phyloP scores from a whole-genome alignment of 2,113 vertebrate species.

The Paradoxurus hermaphroditus region DNA sequence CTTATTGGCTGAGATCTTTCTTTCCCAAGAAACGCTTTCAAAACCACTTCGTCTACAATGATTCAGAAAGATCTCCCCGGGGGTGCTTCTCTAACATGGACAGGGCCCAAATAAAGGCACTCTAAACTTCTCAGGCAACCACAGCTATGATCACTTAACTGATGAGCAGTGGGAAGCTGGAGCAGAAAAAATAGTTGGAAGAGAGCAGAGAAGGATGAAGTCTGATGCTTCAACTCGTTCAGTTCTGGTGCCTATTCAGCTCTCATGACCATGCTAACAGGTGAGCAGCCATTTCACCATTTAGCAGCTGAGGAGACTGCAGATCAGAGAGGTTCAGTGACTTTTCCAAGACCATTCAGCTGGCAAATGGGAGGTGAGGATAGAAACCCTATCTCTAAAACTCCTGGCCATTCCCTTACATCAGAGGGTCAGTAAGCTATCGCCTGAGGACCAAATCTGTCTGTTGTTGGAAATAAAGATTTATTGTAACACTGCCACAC shows the following conservation, averaged over 20 bases:
- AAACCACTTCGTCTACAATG: not conserved
- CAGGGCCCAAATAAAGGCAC: not conserved
- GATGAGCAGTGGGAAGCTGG: not conserved
- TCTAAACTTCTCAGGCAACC: not conserved
- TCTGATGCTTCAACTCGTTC: not conserved
- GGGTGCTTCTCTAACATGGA: not conserved
- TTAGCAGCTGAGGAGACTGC: not conserved
- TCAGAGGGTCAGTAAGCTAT: not conserved
- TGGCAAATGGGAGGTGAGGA: not conserved
- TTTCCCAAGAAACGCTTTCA: not conserved
- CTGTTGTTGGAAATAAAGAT: not conserved
- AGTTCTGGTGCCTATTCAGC: rapidly evolving
- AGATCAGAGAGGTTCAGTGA: not conserved
- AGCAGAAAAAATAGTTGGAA: not conserved
- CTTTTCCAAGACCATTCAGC: not conserved
- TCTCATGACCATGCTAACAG: rapidly evolving
- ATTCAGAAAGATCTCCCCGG: not conserved
- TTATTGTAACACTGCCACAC: not conserved
- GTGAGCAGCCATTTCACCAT: not conserved
- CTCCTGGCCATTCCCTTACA: not conserved
- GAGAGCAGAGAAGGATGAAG: not conserved
- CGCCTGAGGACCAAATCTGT: no score
- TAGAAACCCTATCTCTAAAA: not conserved
- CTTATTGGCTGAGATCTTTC: not conserved
- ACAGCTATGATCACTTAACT: not conserved